Evolutionary conservation across 2,888 invertebrate genomes (phyloP).

Genomic region (Drosophila pegasa): DNA sequence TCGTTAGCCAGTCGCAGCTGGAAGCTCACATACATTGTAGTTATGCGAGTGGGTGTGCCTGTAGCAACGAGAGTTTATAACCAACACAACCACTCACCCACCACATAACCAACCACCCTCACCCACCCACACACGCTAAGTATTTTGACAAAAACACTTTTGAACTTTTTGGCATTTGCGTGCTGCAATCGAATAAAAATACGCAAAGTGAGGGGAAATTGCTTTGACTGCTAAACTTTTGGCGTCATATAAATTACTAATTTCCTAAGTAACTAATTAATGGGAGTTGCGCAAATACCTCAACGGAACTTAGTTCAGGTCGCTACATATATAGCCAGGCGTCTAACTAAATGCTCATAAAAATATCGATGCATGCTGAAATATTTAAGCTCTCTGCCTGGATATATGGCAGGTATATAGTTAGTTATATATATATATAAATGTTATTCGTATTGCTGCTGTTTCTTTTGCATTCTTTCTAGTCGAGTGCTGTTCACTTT

Average conservation of each 20-base stretch:
- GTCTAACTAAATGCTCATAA: neutral
- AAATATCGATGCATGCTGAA: slow-evolving; percentile 9
- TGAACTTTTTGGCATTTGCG: slow-evolving; percentile 44
- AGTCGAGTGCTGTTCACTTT: slow-evolving; percentile 32
- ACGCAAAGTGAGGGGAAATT: slow-evolving; percentile 40
- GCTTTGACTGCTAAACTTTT: slow-evolving; percentile 34
- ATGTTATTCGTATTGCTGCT: slow-evolving; percentile 17
- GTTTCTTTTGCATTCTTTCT: slow-evolving; percentile 40
- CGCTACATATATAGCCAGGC: too few species aligned
- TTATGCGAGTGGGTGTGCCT: slow-evolving; percentile 14
- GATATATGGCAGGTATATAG: neutral
- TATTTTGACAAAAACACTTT: slow-evolving; percentile 57
- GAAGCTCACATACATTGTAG: slow-evolving; percentile 13
- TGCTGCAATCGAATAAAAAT: slow-evolving; percentile 53
- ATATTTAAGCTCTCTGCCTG: neutral
- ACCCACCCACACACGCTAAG: neutral
- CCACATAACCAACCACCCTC: neutral
- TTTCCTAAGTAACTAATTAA: slow-evolving; percentile 62
- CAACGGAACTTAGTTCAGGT: neutral
- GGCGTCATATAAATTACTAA: slow-evolving; percentile 57
- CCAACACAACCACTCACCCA: neutral
- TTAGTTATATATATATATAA: neutral
- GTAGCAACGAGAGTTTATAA: slow-evolving; percentile 12
- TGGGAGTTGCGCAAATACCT: slow-evolving; percentile 13
- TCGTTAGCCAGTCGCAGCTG: slow-evolving; percentile 48